These are phyloP conservation scores for Meleagris gallopavo DNA, from an alignment of 2,113 vertebrate species.

Conservation along the genomic window DNA sequence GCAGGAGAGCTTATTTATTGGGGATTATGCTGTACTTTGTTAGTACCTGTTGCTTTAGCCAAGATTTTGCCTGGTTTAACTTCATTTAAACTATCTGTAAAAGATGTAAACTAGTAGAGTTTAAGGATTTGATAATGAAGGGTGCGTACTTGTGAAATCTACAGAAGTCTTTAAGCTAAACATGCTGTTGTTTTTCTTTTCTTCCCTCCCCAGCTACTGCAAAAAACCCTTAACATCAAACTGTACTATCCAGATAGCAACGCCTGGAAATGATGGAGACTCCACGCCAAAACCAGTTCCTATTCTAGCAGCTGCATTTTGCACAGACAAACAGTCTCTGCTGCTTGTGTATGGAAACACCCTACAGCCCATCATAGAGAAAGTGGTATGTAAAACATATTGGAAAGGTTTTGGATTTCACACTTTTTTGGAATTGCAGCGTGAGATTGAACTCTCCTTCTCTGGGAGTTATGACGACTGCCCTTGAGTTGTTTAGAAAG, in stretches of 20 bases:
- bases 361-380: slow-evolving; percentile 92
- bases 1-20: not conserved
- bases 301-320: slow-evolving; percentile 87
- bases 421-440: not conserved
- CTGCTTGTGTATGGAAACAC: slow-evolving; percentile 90
- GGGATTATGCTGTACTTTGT: not conserved
- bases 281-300: slow-evolving; percentile 88
- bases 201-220: slow-evolving; percentile 81
- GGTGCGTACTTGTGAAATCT: not conserved
- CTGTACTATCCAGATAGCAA: slow-evolving; percentile 92
- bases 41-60: not conserved
- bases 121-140: not conserved
- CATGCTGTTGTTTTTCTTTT: not conserved
- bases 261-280: slow-evolving; percentile 81
- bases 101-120: not conserved
- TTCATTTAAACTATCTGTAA: not conserved
- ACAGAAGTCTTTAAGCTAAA: not conserved
- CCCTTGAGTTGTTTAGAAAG: not conserved
- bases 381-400: slow-evolving; percentile 80
- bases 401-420: not conserved
- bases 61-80: not conserved
- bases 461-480: not conserved
- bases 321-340: slow-evolving; percentile 82
- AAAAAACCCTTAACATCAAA: slow-evolving; percentile 93
- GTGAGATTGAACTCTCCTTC: not conserved